Base-by-base conservation (phyloP, 2,888 invertebrate genomes). In the Drosophila diplacantha region DNA sequence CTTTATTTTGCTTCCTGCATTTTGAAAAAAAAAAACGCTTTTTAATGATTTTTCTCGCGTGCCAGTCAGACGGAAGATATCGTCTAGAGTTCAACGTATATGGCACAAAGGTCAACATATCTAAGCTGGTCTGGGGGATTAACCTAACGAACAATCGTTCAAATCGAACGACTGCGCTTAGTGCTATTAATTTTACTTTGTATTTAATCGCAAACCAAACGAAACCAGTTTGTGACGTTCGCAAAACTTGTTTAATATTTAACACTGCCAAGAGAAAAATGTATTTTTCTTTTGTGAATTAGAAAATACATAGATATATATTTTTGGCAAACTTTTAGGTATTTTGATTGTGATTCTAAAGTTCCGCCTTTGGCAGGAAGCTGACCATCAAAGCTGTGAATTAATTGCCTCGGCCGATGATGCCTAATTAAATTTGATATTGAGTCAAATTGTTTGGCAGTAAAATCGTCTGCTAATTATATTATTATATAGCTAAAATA, bases 101-200 rank as follows among this genome's bases (percentile, higher is more conserved):
- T 78, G 56, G 78, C 84, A 56, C 78, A 84, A 78, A 78, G 78
- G 78, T 78, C 83, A 82, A 82, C 71, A 67, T 65, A 71, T 80
- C 74, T 34, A 46, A 50, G 53, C 46, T 12, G 14, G 18, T 8
- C 18, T 64, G 35, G 66, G 53, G 66, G 35, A 41, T 61, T 64
- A 35, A 52, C 61, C 35, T 31, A 52, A 56, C 44, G 2, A 29
- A 38, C 56, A 31, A 44, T 56, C 57, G 32, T 22, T 59, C 37
- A n/a, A 29, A 56, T 37, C 29, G 55, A 56, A 55, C 56, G 55
- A 38, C 29, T 37, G 20, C 11, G 14, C 20, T 22, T 31, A 55
- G 32, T 68, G 44, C 12, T 24, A 47, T 46, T 47, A 29, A 63
- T 61, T 50, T 61, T 41, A 41, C 41, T 63, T 60, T 3, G 39